phyloP scores from a whole-genome alignment of 2,888 invertebrate genomes.

The Crematogaster levior region DNA sequence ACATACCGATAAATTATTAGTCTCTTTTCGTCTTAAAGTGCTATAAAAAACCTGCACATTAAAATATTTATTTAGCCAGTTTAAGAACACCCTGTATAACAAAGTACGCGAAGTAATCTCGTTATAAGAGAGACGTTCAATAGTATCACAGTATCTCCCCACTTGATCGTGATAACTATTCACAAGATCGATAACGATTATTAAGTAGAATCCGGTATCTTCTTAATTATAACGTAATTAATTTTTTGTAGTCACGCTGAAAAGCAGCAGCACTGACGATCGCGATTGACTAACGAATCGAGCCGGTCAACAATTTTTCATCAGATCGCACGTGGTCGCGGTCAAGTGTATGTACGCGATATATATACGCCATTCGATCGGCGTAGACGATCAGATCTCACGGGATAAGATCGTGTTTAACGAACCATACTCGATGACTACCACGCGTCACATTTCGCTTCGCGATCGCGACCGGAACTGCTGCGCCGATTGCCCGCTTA shows the following conservation, averaged over 20 bases:
- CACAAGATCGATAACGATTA: neutral
- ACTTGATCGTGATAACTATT: neutral
- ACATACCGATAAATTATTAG: too few species aligned
- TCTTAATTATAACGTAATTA: neutral
- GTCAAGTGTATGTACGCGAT: too few species aligned
- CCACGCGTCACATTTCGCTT: conserved; percentile 15
- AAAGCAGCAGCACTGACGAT: neutral
- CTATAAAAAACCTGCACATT: too few species aligned
- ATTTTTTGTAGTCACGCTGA: too few species aligned
- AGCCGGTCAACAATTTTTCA: neutral
- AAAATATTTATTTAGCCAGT: too few species aligned
- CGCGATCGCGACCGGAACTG: neutral
- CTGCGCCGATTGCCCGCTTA: conserved; percentile 37
- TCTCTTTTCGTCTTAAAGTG: too few species aligned
- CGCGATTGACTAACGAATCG: neutral
- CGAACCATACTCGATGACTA: neutral
- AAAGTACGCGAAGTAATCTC: neutral
- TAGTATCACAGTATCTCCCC: neutral
- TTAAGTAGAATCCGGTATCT: neutral
- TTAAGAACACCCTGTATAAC: too few species aligned
- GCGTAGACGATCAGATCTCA: conserved; percentile 1
- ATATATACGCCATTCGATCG: neutral
- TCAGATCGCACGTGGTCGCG: neutral
- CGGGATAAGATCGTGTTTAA: conserved; percentile 22
- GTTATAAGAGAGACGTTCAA: neutral